phyloP scores from a whole-genome alignment of 2,888 invertebrate species.

The Reticulitermes lucifugus region DNA sequence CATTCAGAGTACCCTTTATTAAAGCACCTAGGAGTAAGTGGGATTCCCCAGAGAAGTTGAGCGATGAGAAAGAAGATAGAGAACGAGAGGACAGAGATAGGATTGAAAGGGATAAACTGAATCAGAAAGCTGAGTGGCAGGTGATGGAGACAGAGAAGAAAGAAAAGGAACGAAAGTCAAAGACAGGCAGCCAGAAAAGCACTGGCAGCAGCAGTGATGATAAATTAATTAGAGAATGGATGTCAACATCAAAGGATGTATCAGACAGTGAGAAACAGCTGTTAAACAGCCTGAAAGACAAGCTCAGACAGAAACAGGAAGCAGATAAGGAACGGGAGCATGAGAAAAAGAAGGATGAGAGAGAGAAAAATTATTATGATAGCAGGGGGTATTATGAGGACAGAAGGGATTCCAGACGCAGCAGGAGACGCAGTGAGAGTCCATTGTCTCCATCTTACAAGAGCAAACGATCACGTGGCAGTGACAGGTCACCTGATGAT shows the following conservation, averaged over 20 bases:
- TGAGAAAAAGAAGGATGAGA: constrained; percentile 26
- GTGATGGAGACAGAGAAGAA: constrained; percentile 42
- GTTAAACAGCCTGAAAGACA: constrained; percentile 66
- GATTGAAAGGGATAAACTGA: constrained; percentile 16
- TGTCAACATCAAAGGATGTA: constrained; percentile 65
- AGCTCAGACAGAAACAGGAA: constrained; percentile 68
- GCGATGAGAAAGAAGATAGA: constrained; percentile 16
- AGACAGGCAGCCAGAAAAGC: constrained; percentile 2
- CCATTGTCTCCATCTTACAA: constrained; percentile 50
- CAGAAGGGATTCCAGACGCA: constrained; percentile 57
- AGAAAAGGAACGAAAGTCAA: constrained; percentile 32
- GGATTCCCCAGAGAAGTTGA: constrained; percentile 42
- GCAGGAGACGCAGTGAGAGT: constrained; percentile 46
- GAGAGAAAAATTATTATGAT: constrained; percentile 30
- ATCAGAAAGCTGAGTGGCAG: constrained; percentile 59
- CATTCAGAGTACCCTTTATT: neutral
- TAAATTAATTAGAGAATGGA: constrained; percentile 66
- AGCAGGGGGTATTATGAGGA: constrained; percentile 61
- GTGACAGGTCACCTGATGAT: constrained; percentile 40
- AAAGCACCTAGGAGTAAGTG: constrained; percentile 46
- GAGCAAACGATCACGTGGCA: constrained; percentile 46
- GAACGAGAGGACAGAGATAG: constrained; percentile 3
- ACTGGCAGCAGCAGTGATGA: constrained; percentile 50
- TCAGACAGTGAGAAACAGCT: constrained; percentile 64
- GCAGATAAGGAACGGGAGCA: constrained; percentile 57